Base-by-base conservation (phyloP, 1,140 invertebrate species). In the Xylocopa sonorina region DNA sequence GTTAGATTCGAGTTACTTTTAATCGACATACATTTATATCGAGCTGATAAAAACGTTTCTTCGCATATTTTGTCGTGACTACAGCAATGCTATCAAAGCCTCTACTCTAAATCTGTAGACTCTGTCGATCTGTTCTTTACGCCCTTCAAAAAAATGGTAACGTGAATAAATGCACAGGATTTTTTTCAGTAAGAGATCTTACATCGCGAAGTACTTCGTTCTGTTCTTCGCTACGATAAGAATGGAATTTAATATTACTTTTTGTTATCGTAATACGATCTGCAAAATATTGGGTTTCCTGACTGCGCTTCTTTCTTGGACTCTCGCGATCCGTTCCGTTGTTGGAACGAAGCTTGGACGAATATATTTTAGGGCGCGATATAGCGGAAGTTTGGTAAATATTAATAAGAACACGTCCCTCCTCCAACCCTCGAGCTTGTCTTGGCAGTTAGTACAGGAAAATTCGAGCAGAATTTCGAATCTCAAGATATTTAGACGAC, bases 381-480 rank as follows among this genome's bases (percentile, higher is more conserved):
- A 14, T 12, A 16, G 41, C n/a, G 29, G 9, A 51, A 43, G 24
- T 51, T 29, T 27, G 14, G 38, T 75, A 66, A 53, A 75, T 75
- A 75, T 41, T 75, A 64, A 66, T 55, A 66, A 50, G 24, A 16
- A n/a, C n/a, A 48, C 38, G 29, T 4, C 7, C 12, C 10, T 27
- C 32, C 21, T 21, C 29, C 72, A 18, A n/a, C n/a, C n/a, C n/a
- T n/a, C n/a, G 6, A 18, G n/a, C 3, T 73, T 24, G 29, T 14
- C 43, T 18, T 48, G 34, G 12, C 48, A 16, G 72, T 63, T 74
- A 62, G 34, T 21, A 16, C 34, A 75, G 66, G 34, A 53, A 75
- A 55, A 66, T 66, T 66, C 27, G 24, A 64, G 62, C 12, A 34
- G 48, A 64, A 75, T 66, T 75, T 75, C 51, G 24, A 38, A 29